Conservation (phyloP, 2,797 vertebrate genomes). For the Margarornis squamiger region DNA sequence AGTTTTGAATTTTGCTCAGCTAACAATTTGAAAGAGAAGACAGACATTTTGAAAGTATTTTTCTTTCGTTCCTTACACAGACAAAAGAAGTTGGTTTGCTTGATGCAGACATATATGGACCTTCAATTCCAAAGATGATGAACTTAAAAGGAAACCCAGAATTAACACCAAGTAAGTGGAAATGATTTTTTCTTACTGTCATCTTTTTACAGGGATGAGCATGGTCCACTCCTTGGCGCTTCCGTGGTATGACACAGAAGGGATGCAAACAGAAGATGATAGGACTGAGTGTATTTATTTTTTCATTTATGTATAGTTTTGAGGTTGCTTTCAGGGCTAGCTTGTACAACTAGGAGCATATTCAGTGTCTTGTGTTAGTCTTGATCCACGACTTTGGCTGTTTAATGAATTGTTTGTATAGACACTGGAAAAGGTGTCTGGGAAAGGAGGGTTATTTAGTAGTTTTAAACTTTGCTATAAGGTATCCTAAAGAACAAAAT, state of each 20-base stretch:
- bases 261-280: not conserved
- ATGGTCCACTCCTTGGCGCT: not conserved
- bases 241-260: not conserved
- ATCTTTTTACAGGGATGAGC: not conserved
- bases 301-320: not conserved
- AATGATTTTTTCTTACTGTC: not conserved
- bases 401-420: not conserved
- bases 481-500: not conserved
- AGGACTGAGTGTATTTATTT: not conserved
- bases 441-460: not conserved
- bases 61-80: conserved; percentile 66
- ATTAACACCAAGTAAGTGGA: conserved; percentile 85
- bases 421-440: not conserved
- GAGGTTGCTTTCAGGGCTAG: not conserved
- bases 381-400: not conserved
- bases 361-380: not conserved
- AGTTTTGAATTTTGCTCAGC: not conserved
- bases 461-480: not conserved
- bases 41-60: not conserved
- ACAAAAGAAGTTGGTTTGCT: conserved; percentile 87
- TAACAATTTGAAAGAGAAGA: not conserved
- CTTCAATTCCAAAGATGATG: conserved; percentile 95
- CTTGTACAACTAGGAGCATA: not conserved
- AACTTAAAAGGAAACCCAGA: conserved; percentile 94
- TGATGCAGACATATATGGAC: conserved; percentile 93